Conservation (phyloP, 2,113 vertebrate species). For the Myiopsitta monachus region DNA sequence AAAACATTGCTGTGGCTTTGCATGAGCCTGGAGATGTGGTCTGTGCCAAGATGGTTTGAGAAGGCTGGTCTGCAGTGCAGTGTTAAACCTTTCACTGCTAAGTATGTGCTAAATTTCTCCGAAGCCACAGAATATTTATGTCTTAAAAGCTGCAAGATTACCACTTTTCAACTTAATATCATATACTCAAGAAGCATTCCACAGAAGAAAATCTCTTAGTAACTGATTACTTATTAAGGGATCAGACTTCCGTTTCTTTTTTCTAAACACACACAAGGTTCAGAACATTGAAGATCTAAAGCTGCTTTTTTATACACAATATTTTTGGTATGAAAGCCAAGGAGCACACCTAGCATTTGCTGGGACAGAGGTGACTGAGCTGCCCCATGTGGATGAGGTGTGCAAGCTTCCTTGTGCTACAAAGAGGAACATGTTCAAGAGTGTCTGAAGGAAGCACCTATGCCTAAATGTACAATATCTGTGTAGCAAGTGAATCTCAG, state of each 20-base stretch:
- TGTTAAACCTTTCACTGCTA: not conserved
- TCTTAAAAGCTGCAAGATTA: not conserved
- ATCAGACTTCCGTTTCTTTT: not conserved
- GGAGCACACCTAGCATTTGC: not conserved
- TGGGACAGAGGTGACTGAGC: not conserved
- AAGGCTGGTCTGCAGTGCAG: not conserved
- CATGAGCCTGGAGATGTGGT: not conserved
- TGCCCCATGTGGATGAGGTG: not conserved
- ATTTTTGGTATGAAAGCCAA: not conserved
- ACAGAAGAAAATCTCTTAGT: not conserved
- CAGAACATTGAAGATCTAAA: not conserved
- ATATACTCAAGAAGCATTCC: not conserved
- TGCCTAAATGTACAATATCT: not conserved
- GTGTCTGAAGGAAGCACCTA: not conserved
- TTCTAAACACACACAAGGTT: not conserved
- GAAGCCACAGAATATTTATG: not conserved
- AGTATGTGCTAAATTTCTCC: not conserved
- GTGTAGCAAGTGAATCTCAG: not conserved
- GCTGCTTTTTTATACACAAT: not conserved
- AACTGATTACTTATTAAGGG: not conserved
- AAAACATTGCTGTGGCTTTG: not conserved
- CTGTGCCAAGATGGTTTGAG: not conserved
- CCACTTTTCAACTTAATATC: not conserved
- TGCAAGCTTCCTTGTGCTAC: not conserved
- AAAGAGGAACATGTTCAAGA: not conserved